Evolutionary conservation across 2,888 invertebrate species (phyloP), one percentile per base, ranked within the genome.

Genomic region (Venustoraphidia nigricollis): DNA sequence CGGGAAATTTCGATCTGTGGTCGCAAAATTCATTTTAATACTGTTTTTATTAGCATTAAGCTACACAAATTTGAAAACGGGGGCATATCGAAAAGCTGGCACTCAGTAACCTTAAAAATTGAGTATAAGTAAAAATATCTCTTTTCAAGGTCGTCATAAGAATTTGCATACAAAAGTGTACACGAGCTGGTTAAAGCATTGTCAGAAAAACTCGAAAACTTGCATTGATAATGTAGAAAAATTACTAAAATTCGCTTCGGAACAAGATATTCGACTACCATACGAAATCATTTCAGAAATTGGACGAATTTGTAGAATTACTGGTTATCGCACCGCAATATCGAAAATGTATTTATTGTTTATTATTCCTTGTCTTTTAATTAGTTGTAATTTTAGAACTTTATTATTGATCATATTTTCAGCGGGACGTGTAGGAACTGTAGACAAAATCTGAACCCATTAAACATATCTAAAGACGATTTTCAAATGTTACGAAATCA

Each of bases 371-470:
- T 9, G n/a, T 47, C 39, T 37, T 40, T 34, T 39, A 6, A 27
- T 27, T 27, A 27, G 27, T 27, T 27, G 27, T 27, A 1, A 27
- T 34, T 60, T 58, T 56, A 60, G 66, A 38, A 50, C 46, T 44
- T 34, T 43, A 49, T 37, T 41, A n/a, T 36, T 11, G 45, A 48
- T 57, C 52, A 48, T 50, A 57, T 53, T 66, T 68, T 53, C 56
- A 77, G 77, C 54, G 84, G 83, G 4, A 60, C 67, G 42, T 89
- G 89, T 60, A 55, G 53, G 1, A 60, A 59, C 34, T 89, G 89
- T 59, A 62, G 66, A 0, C 58, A 67, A 17, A 59, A 59, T 34
- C 64, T 90, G 52, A 58, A 71, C 10, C 60, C 66, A 46, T 64
- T 77, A 41, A 60, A 67, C 36, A 58, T 89, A 37, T 68, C 71